Base-by-base conservation (phyloP, 2,888 invertebrate genomes). In the Meteorus colon region DNA sequence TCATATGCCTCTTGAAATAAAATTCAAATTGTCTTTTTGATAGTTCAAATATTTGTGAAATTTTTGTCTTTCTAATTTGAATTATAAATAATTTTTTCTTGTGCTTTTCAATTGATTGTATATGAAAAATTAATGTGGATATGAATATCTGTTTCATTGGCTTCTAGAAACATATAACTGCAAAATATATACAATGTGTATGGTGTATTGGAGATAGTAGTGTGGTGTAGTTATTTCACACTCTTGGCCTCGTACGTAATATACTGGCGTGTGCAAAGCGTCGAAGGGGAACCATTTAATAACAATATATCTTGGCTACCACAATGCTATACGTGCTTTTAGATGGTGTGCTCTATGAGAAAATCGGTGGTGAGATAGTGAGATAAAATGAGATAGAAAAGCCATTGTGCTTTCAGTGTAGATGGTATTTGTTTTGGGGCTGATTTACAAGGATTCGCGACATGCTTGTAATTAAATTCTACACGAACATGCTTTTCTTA, bases 281-380 rank as follows among this genome's bases (percentile, higher is more conserved):
- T 83, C 84, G 84, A 82, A 82, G 86, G 85, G 84, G 84, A 84
- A 85, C 88, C 87, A 87, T 89, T 89, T 89, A 89, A 89, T 89
- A 89, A 89, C 88, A 86, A 89, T 89, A 89, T 86, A 89, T 89
- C 89, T 89, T 87, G 82, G 78, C 82, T 83, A 85, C 82, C 84
- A 83, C 84, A 86, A 85, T 83, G 81, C 81, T 79, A 81, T 78
- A 78, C 75, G 79, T 55, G 55, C 62, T 59, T 79, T 73, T 60
- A n/a, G 48, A 55, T 63, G 14, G 24, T 27, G 10, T 37, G 51
- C 37, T 74, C 24, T 66, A 73, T 55, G 62, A 34, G 59, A 68
- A 48, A 79, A 78, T 77, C 70, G 68, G 73, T 75, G 74, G 75
- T 71, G 75, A 81, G 78, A 78, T 76, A 51, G 67, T 71, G 70